These are phyloP conservation scores for Excalfactoria chinensis DNA, from an alignment of 2,113 vertebrate genomes.

Conservation along the genomic window DNA sequence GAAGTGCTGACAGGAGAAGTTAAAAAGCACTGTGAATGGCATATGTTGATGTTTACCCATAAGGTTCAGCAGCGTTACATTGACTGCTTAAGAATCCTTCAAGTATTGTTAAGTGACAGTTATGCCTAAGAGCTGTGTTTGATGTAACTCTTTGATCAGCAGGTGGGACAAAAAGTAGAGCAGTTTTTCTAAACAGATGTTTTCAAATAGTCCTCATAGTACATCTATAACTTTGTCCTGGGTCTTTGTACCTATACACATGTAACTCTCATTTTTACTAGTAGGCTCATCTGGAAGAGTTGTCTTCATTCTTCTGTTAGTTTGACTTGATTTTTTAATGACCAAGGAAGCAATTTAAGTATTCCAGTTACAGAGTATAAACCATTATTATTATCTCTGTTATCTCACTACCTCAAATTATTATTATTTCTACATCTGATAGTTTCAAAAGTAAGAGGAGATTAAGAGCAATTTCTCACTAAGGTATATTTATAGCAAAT, in stretches of 20 bases:
- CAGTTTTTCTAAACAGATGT: neutral
- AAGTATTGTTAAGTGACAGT: neutral
- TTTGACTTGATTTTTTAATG: neutral
- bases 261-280: neutral
- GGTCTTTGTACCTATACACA: neutral
- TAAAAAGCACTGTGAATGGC: neutral
- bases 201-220: neutral
- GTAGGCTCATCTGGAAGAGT: neutral
- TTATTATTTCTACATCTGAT: neutral
- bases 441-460: neutral
- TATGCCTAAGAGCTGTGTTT: neutral
- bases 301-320: neutral
- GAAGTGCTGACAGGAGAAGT: neutral
- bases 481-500: neutral
- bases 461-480: neutral
- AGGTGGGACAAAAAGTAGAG: neutral
- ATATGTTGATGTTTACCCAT: neutral
- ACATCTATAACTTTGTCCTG: neutral
- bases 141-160: conserved; percentile 9
- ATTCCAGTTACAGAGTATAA: neutral
- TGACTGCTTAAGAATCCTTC: neutral
- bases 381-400: neutral
- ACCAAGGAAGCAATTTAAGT: neutral
- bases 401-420: neutral
- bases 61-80: neutral